Base-by-base conservation (phyloP, 2,113 vertebrate genomes). In the Pterocles orientalis region DNA sequence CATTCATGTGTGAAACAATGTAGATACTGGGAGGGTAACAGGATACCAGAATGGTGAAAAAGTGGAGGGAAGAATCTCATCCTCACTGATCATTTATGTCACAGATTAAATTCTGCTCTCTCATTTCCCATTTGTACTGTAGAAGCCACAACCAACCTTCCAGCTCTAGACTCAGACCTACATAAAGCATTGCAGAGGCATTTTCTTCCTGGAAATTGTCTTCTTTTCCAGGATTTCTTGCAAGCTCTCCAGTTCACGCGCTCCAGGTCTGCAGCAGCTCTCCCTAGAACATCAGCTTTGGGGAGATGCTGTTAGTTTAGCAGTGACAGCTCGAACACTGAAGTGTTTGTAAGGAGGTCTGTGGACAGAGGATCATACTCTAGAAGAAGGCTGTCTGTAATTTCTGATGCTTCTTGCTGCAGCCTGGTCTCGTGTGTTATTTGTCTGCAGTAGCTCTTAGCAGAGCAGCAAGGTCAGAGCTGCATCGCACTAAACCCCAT, bases 201-300 rank as follows among this genome's bases (percentile, higher is more conserved):
- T 87, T 88, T 78, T 73, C 92, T 95, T 86, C 82, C 88, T 90
- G 76, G 75, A 94, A 90, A 94, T 83, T 18, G 7, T 77, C 78
- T 16, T 60, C 13, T 90, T 90, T 95, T 90, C 69, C 88, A 75
- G 71, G 65, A 86, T 70, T 90, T 84, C 47, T 86, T 80, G 68
- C 71, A 53, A 56, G 39, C 7, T 92, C 28, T 95, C 79, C 56
- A 83, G 16, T 70, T 83, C 56, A 23, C 0, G 11, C 0, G 0
- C 50, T 92, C 8, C 71, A 53, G 72, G 69, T 80, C 82, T 81
- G 6, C 43, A 80, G 85, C 90, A 90, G 82, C 82, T 83, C 64
- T 48, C 73, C 81, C 65, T 94, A 87, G 77, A 89, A 79, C 25
- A 51, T 11, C 57, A 53, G 88, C 72, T 86, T 48, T 53, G 64